Percentiles rank a stretch among this genome's conserved stretches.
These are phyloP conservation scores for Drosophila novamexicana DNA, from an alignment of 1,140 invertebrate species.

Conservation along the genomic window DNA sequence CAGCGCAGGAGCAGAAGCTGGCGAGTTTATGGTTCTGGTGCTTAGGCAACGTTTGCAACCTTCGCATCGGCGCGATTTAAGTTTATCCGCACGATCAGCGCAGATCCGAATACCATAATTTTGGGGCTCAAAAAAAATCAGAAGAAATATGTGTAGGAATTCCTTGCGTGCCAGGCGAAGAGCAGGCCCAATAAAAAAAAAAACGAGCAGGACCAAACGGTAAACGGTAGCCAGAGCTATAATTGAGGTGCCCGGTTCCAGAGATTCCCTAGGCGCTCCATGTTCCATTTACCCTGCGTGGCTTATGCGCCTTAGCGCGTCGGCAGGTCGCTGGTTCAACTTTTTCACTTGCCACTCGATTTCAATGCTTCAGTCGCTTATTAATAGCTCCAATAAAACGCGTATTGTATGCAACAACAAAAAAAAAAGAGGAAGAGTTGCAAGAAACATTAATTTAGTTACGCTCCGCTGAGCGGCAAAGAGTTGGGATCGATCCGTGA, in stretches of 20 bases:
- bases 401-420: not conserved
- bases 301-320: too few species aligned
- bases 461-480: constrained; percentile 65
- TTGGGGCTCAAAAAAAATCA: constrained; percentile 11
- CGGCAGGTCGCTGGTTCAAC: too few species aligned
- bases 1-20: constrained; percentile 31
- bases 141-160: constrained; percentile 41
- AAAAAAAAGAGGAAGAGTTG: constrained; percentile 1
- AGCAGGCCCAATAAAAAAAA: not conserved
- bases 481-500: constrained; percentile 20
- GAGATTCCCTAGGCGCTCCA: constrained; percentile 17
- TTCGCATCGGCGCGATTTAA: constrained; percentile 67
- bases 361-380: constrained; percentile 11
- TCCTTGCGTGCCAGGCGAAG: constrained; percentile 62
- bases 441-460: constrained; percentile 74
- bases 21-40: constrained; percentile 25
- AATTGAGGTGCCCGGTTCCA: constrained; percentile 31
- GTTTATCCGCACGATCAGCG: constrained; percentile 79
- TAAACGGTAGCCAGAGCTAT: constrained; percentile 66
- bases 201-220: constrained; percentile 19
- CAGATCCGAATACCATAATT: constrained; percentile 73
- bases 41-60: constrained; percentile 18
- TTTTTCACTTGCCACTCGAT: constrained; percentile 14
- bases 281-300: constrained; percentile 2
- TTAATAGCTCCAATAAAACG: constrained; percentile 6